Conservation (phyloP, 2,797 vertebrate species). For the Luscinia megarhynchos region DNA sequence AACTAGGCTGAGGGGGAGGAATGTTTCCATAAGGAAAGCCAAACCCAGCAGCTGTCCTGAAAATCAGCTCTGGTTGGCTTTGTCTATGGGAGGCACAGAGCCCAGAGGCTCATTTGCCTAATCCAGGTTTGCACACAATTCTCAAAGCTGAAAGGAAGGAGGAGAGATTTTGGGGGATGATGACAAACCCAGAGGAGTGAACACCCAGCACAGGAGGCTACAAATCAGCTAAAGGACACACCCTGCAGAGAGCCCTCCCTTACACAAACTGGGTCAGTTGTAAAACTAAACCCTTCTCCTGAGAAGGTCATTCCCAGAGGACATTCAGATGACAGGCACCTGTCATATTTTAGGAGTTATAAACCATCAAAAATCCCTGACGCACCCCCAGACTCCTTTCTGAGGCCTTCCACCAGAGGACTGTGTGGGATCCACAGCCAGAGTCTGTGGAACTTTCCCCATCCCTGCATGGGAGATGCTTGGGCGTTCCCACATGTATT, state of each 20-base stretch:
- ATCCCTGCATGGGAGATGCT: background rate
- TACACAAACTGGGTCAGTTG: background rate
- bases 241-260: background rate
- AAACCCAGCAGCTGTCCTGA: background rate
- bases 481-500: rapidly evolving
- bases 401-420: background rate
- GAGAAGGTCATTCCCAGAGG: background rate
- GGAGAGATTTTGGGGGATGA: background rate
- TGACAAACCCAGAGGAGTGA: rapidly evolving
- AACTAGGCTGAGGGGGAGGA: background rate
- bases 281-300: rapidly evolving
- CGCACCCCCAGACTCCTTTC: background rate
- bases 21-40: background rate
- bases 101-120: background rate
- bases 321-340: background rate
- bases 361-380: background rate
- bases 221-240: background rate
- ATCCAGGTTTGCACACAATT: background rate
- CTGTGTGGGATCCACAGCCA: background rate
- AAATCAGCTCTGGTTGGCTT: background rate
- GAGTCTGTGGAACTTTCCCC: background rate
- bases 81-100: rapidly evolving
- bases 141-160: background rate
- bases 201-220: background rate
- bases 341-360: background rate